Evolutionary conservation across 2,797 vertebrate genomes (phyloP).

Genomic region (Okamejei kenojei): DNA sequence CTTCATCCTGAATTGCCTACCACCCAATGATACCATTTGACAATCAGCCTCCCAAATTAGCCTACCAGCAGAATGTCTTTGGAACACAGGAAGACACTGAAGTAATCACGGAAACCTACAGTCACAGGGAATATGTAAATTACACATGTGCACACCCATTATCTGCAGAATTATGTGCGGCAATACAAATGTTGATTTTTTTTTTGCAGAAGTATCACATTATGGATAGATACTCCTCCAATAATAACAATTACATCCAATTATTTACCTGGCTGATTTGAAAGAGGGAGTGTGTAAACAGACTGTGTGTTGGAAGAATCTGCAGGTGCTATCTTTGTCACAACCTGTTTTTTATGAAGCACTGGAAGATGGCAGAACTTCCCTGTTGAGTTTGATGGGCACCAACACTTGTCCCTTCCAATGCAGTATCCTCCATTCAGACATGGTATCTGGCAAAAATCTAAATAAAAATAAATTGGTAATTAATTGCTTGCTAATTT

Average conservation of each 20-base stretch:
- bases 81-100: not conserved
- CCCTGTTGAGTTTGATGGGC: conserved; percentile 83
- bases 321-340: conserved; percentile 43
- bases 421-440: conserved; percentile 82
- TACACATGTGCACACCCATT: not conserved
- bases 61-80: not conserved
- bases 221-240: not conserved
- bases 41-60: too few relatives aligned
- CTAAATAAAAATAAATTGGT: conserved; percentile 60
- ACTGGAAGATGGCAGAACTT: conserved; percentile 85
- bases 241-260: not conserved
- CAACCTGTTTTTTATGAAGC: conserved; percentile 57
- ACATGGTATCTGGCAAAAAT: conserved; percentile 94
- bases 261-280: conserved; percentile 76
- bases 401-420: conserved; percentile 82
- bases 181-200: not conserved
- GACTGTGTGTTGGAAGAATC: conserved; percentile 66
- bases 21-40: too few relatives aligned
- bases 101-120: too few relatives aligned
- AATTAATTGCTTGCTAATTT: conserved; percentile 42
- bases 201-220: not conserved
- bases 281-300: conserved; percentile 81
- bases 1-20: too few relatives aligned
- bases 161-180: not conserved
- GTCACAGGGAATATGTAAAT: not conserved